Base-by-base conservation (phyloP, 92 coral and sea anemone genomes). In the Parazoanthus atlanticus region DNA sequence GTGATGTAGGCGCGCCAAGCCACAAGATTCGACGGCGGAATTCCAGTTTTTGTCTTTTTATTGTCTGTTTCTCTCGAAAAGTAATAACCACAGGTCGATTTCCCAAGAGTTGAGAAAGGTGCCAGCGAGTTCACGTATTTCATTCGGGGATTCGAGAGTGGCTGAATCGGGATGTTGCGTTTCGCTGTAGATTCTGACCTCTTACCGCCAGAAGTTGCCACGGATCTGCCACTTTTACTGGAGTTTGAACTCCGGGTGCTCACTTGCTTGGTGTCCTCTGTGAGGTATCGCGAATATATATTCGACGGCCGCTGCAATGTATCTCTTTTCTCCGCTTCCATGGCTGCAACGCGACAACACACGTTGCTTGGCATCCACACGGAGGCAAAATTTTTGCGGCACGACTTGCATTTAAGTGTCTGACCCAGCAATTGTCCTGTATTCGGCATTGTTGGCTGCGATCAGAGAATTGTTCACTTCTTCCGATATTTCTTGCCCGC, bases 301-400 rank as follows among this genome's bases (percentile, higher is more conserved):
- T 47, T 84, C 5, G 61, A 33, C 6, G 94, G 90, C 19, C 93
- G 93, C 87, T 74, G 80, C 82, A 84, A 81, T 33, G 92, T 66
- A 58, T 77, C 36, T 86, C 82, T 47, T 70, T 74, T 88, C 43
- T n/a, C 86, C 70, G 30, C 72, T 66, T 69, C 92, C 90, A 90
- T 82, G 76, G 91, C 69, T 23, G 85, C 88, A 0, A 94, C 76
- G 29, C 91, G 91, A 85, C 99, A 97, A 84, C 99, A 97, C 58
- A 92, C 78, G 66, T 95, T 97, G 78, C 96, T 94, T 26, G 99
- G 99, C 78, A 97, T 79, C 99, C 99, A 97, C 8, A 95, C 98
- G 10, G 76, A 41, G n/a, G 85, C 89, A 81, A 97, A 97, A 29
- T 97, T 94, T 89, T 91, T 94, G 74, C 98, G 93, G 66, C 99